phyloP scores from a whole-genome alignment of 2,888 invertebrate genomes.

The Napeogenes inachia region DNA sequence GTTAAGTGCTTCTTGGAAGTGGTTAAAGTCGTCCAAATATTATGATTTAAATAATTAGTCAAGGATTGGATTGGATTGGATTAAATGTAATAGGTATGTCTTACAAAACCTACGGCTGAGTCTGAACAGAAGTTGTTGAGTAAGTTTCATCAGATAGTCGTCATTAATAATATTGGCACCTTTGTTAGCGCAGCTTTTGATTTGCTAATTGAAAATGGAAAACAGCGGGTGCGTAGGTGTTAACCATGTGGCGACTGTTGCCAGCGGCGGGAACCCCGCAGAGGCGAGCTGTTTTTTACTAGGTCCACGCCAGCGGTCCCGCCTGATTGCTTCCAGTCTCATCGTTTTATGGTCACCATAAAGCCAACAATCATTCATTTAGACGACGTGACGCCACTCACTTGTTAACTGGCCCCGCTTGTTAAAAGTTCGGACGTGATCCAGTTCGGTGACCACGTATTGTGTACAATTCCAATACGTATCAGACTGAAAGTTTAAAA shows the following conservation, averaged over 20 bases:
- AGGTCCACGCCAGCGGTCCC: conserved; percentile 69
- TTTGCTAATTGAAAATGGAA: conserved; percentile 71
- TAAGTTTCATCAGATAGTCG: background rate
- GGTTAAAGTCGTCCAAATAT: too few relatives aligned
- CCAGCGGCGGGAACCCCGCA: conserved; percentile 61
- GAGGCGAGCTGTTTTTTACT: conserved; percentile 72
- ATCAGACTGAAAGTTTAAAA: conserved; percentile 27
- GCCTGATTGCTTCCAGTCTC: conserved; percentile 76
- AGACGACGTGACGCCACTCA: conserved; percentile 76
- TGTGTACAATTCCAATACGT: conserved; percentile 27
- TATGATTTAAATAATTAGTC: too few relatives aligned
- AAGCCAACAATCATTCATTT: conserved; percentile 78
- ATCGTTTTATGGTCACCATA: conserved; percentile 75
- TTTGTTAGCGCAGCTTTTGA: conserved; percentile 62
- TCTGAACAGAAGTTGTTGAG: conserved; percentile 2
- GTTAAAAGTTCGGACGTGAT: conserved; percentile 49
- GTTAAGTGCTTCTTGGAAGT: background rate
- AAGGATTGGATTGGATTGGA: too few relatives aligned
- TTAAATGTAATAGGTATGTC: too few relatives aligned
- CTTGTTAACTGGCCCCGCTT: conserved; percentile 68
- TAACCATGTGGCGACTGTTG: conserved; percentile 64
- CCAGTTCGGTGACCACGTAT: conserved; percentile 33
- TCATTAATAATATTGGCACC: conserved; percentile 35
- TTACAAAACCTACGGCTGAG: background rate
- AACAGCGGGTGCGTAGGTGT: conserved; percentile 63